These are phyloP conservation scores for Teleiodes luculella DNA, from an alignment of 2,888 invertebrate species.

Conservation along the genomic window DNA sequence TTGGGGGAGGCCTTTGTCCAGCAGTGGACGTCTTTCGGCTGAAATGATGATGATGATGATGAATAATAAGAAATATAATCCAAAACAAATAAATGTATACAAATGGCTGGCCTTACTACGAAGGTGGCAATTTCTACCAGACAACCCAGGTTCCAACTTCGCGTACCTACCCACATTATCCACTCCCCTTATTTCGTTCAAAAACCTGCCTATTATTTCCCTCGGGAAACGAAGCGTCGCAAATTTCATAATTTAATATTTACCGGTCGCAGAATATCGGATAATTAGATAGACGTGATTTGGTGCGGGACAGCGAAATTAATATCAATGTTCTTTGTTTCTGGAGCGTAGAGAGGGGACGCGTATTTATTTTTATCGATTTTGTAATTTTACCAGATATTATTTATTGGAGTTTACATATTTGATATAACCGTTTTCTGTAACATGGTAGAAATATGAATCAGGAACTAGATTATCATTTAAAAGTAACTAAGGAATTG, in stretches of 20 bases:
- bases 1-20: no score
- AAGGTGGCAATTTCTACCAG: no score
- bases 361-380: constrained; percentile 20
- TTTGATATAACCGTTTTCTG: no score
- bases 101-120: no score
- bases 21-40: no score
- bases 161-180: constrained; percentile 17
- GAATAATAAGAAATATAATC: no score
- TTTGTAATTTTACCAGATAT: neutral
- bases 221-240: constrained; percentile 60
- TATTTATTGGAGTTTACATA: no score
- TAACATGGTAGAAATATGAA: no score
- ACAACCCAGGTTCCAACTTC: constrained; percentile 20
- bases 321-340: constrained; percentile 76
- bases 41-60: no score
- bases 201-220: constrained; percentile 71
- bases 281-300: constrained; percentile 77
- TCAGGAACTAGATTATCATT: no score
- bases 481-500: no score
- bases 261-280: constrained; percentile 64
- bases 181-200: constrained; percentile 63
- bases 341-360: constrained; percentile 41
- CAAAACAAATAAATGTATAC: no score
- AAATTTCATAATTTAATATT: constrained; percentile 73
- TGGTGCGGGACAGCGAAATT: constrained; percentile 69